Evolutionary conservation across 2,113 vertebrate species (phyloP).

Genomic region (Trematocara variabile): DNA sequence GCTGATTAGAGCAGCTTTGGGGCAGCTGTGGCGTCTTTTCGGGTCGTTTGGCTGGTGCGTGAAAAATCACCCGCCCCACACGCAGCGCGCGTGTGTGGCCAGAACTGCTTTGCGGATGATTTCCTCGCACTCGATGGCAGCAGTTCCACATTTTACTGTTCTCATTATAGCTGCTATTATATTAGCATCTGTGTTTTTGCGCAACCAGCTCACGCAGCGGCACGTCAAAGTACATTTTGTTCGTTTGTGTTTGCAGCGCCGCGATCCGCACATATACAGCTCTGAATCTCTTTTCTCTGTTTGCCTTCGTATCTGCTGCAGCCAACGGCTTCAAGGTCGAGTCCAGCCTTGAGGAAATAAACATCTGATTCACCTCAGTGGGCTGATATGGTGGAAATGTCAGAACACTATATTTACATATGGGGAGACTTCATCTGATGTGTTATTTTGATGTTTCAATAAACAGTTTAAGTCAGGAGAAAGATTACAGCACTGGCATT

Average conservation of each 20-base stretch:
- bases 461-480: constrained; percentile 30
- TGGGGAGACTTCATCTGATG: constrained; percentile 7
- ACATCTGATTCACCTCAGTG: constrained; percentile 3
- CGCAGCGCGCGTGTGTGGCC: neutral
- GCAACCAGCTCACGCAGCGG: neutral
- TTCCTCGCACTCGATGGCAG: neutral
- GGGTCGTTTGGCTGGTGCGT: neutral
- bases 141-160: constrained; percentile 6
- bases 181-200: neutral
- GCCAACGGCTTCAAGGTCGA: neutral
- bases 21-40: constrained; percentile 5
- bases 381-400: constrained; percentile 4
- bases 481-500: neutral
- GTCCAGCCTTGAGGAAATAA: constrained; percentile 8
- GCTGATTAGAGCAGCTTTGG: constrained; percentile 6
- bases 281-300: neutral
- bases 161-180: constrained; percentile 1
- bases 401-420: constrained; percentile 9
- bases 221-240: constrained; percentile 1
- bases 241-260: constrained; percentile 19
- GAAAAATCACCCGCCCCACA: constrained; percentile 28
- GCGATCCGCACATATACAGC: neutral
- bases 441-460: constrained; percentile 40
- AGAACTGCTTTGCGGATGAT: neutral
- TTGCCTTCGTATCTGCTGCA: neutral